Evolutionary conservation across 2,888 invertebrate species (phyloP).

Genomic region (Drosophila kambysellisi): DNA sequence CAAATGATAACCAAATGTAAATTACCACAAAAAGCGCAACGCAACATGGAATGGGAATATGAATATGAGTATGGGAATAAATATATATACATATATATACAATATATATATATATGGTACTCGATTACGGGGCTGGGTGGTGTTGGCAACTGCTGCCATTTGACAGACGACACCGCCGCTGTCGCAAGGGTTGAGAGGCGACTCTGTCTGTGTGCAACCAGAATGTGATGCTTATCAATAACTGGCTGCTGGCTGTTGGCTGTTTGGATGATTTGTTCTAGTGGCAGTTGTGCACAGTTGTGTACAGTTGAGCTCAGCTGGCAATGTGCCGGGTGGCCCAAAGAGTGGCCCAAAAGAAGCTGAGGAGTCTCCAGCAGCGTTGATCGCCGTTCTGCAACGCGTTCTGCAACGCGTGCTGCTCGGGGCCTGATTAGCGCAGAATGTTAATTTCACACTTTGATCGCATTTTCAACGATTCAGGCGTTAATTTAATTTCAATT

Average conservation of each 20-base stretch:
- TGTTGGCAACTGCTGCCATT: conserved; percentile 16
- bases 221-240: conserved; percentile 62
- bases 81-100: not conserved
- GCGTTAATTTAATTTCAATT: conserved; percentile 81
- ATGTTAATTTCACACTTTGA: conserved; percentile 82
- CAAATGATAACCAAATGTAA: conserved; percentile 67
- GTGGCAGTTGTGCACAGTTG: conserved; percentile 44
- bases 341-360: conserved; percentile 15
- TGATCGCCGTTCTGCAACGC: not conserved
- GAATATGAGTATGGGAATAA: not conserved
- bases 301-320: conserved; percentile 11
- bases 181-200: conserved; percentile 25
- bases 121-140: conserved; percentile 20
- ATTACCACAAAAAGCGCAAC: conserved; percentile 74
- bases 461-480: conserved; percentile 72
- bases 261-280: conserved; percentile 57
- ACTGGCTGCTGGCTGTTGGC: not conserved
- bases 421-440: conserved; percentile 77
- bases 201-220: conserved; percentile 22
- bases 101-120: conserved; percentile 11
- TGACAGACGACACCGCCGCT: conserved; percentile 40
- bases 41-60: conserved; percentile 4
- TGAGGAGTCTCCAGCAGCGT: conserved; percentile 18
- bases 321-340: conserved; percentile 26
- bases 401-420: conserved; percentile 61